These are phyloP conservation scores for Cryptocheilus praepositus DNA, from an alignment of 2,888 invertebrate genomes.

Conservation along the genomic window DNA sequence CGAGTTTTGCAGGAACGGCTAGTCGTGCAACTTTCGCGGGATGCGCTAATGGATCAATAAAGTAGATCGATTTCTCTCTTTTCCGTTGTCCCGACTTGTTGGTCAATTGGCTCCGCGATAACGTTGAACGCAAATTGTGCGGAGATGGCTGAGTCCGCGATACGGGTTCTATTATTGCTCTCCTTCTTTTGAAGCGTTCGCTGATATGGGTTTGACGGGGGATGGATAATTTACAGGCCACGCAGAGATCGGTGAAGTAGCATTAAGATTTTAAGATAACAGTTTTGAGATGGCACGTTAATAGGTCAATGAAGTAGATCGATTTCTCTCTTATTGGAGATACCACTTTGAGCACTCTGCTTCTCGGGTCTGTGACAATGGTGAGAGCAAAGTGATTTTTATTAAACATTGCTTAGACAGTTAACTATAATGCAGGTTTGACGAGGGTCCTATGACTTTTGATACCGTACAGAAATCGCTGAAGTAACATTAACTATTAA, in stretches of 20 bases:
- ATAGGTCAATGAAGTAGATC: neutral
- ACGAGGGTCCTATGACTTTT: too few relatives aligned
- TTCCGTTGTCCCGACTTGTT: neutral
- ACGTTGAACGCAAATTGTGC: neutral
- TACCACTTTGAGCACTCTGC: too few relatives aligned
- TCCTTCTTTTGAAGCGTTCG: too few relatives aligned
- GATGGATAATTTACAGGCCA: too few relatives aligned
- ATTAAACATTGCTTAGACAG: too few relatives aligned
- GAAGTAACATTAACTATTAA: too few relatives aligned
- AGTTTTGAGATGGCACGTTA: too few relatives aligned
- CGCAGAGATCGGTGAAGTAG: too few relatives aligned
- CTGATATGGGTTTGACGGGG: too few relatives aligned
- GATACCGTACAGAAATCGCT: too few relatives aligned
- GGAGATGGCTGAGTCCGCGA: neutral
- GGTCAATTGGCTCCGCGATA: neutral
- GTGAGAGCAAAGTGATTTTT: neutral
- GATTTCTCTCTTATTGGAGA: neutral
- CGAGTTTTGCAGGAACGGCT: neutral
- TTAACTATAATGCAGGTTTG: neutral
- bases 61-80: constrained; percentile 5
- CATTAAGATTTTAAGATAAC: too few relatives aligned
- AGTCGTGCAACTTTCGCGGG: constrained; percentile 10
- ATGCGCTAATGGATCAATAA: constrained; percentile 6
- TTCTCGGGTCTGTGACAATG: neutral
- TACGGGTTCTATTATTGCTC: too few relatives aligned